Conservation (phyloP, 2,888 invertebrate species). For the Ariolimax columbianus region DNA sequence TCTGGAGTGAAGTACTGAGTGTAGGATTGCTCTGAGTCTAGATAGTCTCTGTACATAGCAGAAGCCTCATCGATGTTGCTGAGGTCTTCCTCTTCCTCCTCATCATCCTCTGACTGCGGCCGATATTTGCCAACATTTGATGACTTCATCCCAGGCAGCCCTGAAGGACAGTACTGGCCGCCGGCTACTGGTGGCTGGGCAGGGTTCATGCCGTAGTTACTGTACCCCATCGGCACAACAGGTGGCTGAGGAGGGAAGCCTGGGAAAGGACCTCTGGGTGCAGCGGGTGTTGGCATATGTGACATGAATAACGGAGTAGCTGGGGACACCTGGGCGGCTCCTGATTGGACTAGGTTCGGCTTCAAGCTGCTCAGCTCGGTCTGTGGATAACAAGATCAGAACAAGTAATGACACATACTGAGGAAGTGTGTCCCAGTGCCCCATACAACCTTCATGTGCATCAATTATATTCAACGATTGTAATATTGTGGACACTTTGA, state of each 20-base stretch:
- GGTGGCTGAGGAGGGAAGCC: slow-evolving; percentile 27
- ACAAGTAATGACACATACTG: no score
- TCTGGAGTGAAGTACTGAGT: slow-evolving; percentile 62
- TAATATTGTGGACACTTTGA: no score
- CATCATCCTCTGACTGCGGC: slow-evolving; percentile 68
- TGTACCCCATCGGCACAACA: slow-evolving; percentile 41
- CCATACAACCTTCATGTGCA: no score
- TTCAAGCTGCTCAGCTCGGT: slow-evolving; percentile 63
- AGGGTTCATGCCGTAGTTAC: slow-evolving; percentile 23
- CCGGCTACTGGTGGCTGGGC: slow-evolving; percentile 43
- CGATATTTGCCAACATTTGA: slow-evolving; percentile 50
- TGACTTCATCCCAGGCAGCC: slow-evolving; percentile 54
- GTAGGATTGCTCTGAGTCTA: slow-evolving; percentile 61
- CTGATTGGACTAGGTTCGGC: slow-evolving; percentile 56
- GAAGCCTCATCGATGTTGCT: slow-evolving; percentile 59
- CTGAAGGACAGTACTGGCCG: slow-evolving; percentile 43
- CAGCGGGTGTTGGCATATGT: slow-evolving; percentile 41
- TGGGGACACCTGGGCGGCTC: slow-evolving; percentile 77
- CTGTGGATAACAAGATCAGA: slow-evolving; percentile 10
- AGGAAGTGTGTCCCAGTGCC: no score
- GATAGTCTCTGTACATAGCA: slow-evolving; percentile 65
- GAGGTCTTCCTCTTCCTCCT: slow-evolving; percentile 61
- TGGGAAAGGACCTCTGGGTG: slow-evolving; percentile 47
- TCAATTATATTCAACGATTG: no score
- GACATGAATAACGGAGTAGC: slow-evolving; percentile 50